phyloP scores from a whole-genome alignment of 2,888 invertebrate genomes.

The Zonitis immaculata region DNA sequence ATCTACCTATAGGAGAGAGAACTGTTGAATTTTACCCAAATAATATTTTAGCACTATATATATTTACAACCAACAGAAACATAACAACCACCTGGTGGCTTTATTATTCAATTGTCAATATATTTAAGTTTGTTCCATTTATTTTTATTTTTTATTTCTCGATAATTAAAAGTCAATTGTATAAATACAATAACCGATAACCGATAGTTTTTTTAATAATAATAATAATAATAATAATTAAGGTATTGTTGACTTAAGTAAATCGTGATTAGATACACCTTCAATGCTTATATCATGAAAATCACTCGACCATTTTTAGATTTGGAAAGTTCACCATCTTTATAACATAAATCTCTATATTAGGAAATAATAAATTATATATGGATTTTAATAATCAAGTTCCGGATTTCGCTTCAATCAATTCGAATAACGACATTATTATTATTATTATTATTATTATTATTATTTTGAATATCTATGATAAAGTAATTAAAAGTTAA shows the following conservation, averaged over 20 bases:
- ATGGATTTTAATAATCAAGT: too few species aligned
- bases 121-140: too few species aligned
- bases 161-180: background rate
- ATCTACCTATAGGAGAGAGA: too few species aligned
- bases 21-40: background rate
- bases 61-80: background rate
- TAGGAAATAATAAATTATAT: too few species aligned
- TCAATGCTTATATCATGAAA: background rate
- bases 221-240: background rate
- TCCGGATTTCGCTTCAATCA: too few species aligned
- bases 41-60: background rate
- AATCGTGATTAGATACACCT: background rate
- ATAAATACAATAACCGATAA: background rate
- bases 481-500: too few species aligned
- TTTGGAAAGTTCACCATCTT: background rate
- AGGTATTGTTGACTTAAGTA: background rate
- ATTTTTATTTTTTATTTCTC: too few species aligned
- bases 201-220: background rate
- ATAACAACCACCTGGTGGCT: background rate
- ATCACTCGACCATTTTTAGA: background rate
- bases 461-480: too few species aligned
- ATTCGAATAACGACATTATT: too few species aligned
- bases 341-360: too few species aligned
- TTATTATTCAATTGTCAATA: too few species aligned
- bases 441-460: too few species aligned